A percentile compares a stretch with the other conserved stretches of the same genome.
Evolutionary conservation across 2,113 vertebrate genomes (phyloP).

Genomic region (Sebastes schlegelii): DNA sequence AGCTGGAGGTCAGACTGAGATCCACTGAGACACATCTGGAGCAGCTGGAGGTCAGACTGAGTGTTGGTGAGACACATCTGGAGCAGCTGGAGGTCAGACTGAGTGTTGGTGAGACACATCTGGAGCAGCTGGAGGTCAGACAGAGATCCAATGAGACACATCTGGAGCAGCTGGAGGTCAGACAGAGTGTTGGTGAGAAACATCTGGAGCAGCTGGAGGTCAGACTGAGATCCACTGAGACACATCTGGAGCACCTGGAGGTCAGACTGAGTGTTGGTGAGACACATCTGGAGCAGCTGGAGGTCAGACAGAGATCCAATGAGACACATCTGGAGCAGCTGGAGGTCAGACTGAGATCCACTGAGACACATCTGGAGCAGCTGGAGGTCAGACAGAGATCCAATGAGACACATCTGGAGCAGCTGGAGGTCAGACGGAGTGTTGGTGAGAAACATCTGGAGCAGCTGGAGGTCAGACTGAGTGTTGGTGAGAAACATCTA

Average conservation of each 20-base stretch:
- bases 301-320: neutral
- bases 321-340: conserved; percentile 26
- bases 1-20: conserved; percentile 19
- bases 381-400: conserved; percentile 4
- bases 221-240: conserved; percentile 18
- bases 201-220: conserved; percentile 27
- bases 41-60: too few relatives aligned
- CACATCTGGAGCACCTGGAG: conserved; percentile 24
- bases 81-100: too few relatives aligned
- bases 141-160: conserved; percentile 28
- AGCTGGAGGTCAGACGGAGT: conserved; percentile 5
- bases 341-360: neutral
- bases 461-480: conserved; percentile 12
- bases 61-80: too few relatives aligned
- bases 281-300: conserved; percentile 26
- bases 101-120: too few relatives aligned
- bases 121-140: conserved; percentile 9
- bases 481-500: neutral
- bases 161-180: conserved; percentile 19
- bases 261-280: neutral
- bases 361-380: conserved; percentile 12
- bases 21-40: too few relatives aligned
- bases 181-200: conserved; percentile 25
- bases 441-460: conserved; percentile 8
- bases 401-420: conserved; percentile 9